Evolutionary conservation across 2,888 invertebrate species (phyloP), one percentile per base, ranked within the genome.

Genomic region (Drosophila paracracens): DNA sequence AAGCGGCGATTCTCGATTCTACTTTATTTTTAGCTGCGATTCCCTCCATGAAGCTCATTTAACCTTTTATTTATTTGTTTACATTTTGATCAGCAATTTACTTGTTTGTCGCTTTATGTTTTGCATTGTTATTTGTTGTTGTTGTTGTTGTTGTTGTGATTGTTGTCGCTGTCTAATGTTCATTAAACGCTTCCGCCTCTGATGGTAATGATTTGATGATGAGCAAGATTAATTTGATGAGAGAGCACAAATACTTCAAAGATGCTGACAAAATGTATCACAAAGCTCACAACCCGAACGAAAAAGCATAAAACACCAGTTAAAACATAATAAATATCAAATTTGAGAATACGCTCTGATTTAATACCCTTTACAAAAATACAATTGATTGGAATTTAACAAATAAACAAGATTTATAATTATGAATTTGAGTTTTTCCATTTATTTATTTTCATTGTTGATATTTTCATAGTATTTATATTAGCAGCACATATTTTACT

Each of bases 181-280:
- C 76, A 81, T 85, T 88, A 83, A 84, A 86, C 67, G 83, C 76
- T 88, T 84, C 86, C 88, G 86, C 81, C 71, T 88, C 70, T 54
- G 81, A 48, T 64, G 81, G 56, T 57, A 40, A 59, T 50, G 43
- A 38, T 77, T 51, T 63, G 62, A 66, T 66, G 57, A 67, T 58
- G 64, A 63, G 50, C 62, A 48, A 70, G 33, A 38, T 65, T 64
- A 62, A 80, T 80, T 76, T 76, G 63, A 80, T 58, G 76, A 58
- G 66, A 53, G 59, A 51, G 50, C 50, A 51, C 46, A 69, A 66
- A 76, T 69, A 69, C 81, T 58, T 66, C 66, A 79, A 79, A 73
- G 61, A 48, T 36, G 56, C 57, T 76, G 63, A 57, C 63, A 54
- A 71, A 76, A 59, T 70, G 64, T 38, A 70, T 36, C 69, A 48